phyloP scores from a whole-genome alignment of 2,888 invertebrate genomes.

The Herminia tarsipennalis region DNA sequence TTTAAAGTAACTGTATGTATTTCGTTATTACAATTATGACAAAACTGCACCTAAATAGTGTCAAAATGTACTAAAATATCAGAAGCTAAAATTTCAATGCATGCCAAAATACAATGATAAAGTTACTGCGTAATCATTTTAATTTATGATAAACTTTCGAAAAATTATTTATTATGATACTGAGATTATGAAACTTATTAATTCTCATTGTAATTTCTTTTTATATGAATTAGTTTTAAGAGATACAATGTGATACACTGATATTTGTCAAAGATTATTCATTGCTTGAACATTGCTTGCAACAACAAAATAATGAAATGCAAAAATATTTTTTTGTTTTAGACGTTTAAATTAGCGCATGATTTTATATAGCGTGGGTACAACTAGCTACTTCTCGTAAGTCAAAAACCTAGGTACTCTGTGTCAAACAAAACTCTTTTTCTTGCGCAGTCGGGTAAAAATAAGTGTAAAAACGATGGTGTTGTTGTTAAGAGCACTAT shows the following conservation, averaged over 20 bases:
- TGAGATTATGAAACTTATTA: not conserved
- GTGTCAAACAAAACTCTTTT: not conserved
- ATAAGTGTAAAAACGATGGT: not conserved
- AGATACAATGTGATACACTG: conserved; percentile 60
- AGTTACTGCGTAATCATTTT: not conserved
- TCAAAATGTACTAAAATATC: no score
- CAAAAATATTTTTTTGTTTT: not conserved
- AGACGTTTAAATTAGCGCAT: no score
- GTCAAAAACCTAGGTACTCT: no score
- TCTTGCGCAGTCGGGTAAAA: not conserved
- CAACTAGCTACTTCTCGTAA: no score
- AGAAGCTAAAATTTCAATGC: not conserved
- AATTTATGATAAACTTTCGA: not conserved
- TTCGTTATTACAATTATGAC: no score
- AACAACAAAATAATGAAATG: no score
- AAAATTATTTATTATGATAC: not conserved
- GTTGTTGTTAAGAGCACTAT: no score
- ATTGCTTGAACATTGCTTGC: conserved; percentile 46
- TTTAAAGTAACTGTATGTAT: no score
- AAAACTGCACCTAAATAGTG: no score
- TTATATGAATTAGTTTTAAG: conserved; percentile 45
- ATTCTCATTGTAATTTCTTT: conserved; percentile 4
- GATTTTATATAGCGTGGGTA: no score
- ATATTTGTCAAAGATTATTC: conserved; percentile 38
- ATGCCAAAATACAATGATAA: not conserved